A percentile compares a stretch with the other conserved stretches of the same genome.
phyloP scores from a whole-genome alignment of 2,797 vertebrate species.

The Gymnothorax javanicus region DNA sequence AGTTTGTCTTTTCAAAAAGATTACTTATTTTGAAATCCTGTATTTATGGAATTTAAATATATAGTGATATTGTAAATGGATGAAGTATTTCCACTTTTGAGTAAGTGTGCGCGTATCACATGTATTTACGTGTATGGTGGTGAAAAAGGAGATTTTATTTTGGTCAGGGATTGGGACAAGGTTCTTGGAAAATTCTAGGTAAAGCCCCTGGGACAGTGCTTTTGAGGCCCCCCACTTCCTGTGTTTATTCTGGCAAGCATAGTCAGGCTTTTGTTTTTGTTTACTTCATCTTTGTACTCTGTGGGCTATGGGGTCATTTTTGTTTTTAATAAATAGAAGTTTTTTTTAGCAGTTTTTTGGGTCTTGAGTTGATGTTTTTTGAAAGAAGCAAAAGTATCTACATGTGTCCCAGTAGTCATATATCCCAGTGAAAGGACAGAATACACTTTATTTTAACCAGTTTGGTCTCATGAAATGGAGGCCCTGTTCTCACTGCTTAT shows the following conservation, averaged over 20 bases:
- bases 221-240: not conserved
- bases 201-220: not conserved
- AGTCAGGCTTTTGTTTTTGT: constrained; percentile 7
- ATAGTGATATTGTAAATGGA: not conserved
- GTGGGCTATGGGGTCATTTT: not conserved
- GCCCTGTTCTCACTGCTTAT: not conserved
- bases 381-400: not conserved
- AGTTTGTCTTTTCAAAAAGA: not conserved
- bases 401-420: not conserved
- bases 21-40: not conserved
- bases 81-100: not conserved
- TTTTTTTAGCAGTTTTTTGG: not conserved
- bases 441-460: not conserved
- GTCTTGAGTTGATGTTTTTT: not conserved
- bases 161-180: not conserved
- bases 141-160: not conserved
- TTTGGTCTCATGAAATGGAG: not conserved
- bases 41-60: not conserved
- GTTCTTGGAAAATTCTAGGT: not conserved
- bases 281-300: not conserved
- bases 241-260: not conserved
- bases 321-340: not conserved
- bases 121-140: not conserved
- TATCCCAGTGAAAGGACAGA: not conserved
- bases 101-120: not conserved